Evolutionary conservation across 2,797 vertebrate genomes (phyloP).

Genomic region (Malacoraja senta): DNA sequence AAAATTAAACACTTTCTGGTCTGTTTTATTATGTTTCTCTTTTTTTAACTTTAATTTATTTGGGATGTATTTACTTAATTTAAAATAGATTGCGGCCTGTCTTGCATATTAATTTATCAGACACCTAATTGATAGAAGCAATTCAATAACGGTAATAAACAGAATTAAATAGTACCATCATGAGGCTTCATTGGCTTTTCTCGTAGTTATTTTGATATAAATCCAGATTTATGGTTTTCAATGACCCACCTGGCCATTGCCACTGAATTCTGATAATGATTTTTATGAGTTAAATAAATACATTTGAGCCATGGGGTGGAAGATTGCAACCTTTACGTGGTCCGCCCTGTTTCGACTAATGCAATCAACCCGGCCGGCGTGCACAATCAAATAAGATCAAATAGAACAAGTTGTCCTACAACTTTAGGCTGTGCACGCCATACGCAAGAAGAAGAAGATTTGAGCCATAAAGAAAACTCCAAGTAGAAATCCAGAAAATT

Average conservation of each 20-base stretch:
- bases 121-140: background rate
- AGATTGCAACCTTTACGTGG: no score
- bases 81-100: background rate
- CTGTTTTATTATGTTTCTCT: background rate
- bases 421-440: no score
- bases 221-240: background rate
- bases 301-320: background rate
- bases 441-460: no score
- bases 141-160: background rate
- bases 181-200: background rate
- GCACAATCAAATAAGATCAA: no score
- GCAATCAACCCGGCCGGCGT: no score
- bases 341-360: no score
- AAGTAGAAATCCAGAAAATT: background rate
- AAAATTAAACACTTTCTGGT: background rate
- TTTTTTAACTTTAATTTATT: background rate
- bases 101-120: background rate
- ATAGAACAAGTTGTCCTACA: no score
- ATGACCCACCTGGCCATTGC: background rate
- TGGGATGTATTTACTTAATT: background rate
- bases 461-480: background rate
- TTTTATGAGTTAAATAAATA: background rate
- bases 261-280: background rate
- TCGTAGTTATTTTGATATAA: background rate
- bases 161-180: background rate